A percentile compares a stretch with the other conserved stretches of the same genome.
These are phyloP conservation scores for Turnix velox DNA, from an alignment of 2,113 vertebrate genomes.

Conservation along the genomic window DNA sequence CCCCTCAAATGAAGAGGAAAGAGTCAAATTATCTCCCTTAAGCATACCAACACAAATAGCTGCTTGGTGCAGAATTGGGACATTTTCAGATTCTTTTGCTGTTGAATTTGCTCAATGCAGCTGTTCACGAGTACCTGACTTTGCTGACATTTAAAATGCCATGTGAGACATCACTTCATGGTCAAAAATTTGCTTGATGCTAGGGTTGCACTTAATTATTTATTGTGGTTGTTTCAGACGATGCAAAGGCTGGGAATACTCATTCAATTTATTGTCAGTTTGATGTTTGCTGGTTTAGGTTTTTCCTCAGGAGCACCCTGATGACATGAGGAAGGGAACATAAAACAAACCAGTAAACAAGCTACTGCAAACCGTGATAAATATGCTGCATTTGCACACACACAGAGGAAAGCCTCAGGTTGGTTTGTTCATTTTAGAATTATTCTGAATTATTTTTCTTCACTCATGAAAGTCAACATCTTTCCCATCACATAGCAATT, in stretches of 20 bases:
- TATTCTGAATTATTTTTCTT: background rate
- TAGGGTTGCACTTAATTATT: slow-evolving; percentile 26
- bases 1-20: background rate
- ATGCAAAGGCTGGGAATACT: slow-evolving; percentile 14
- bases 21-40: background rate
- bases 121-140: background rate
- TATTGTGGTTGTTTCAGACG: slow-evolving; percentile 10
- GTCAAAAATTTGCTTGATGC: slow-evolving; percentile 7
- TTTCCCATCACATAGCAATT: background rate
- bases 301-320: slow-evolving; percentile 8
- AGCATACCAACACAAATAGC: background rate
- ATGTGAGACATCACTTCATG: background rate
- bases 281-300: background rate
- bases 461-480: background rate
- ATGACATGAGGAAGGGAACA: slow-evolving; percentile 17
- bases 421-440: background rate
- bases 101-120: background rate
- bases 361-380: background rate
- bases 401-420: background rate
- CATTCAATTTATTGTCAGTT: background rate
- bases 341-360: slow-evolving; percentile 38
- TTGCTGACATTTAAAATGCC: slow-evolving; percentile 3
- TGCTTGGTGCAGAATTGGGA: background rate
- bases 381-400: background rate
- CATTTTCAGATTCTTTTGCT: background rate